Percentiles rank a stretch among this genome's conserved stretches.
phyloP scores from a whole-genome alignment of 35 echinoderm and acorn worm species.

The Nesometra sesokonis region DNA sequence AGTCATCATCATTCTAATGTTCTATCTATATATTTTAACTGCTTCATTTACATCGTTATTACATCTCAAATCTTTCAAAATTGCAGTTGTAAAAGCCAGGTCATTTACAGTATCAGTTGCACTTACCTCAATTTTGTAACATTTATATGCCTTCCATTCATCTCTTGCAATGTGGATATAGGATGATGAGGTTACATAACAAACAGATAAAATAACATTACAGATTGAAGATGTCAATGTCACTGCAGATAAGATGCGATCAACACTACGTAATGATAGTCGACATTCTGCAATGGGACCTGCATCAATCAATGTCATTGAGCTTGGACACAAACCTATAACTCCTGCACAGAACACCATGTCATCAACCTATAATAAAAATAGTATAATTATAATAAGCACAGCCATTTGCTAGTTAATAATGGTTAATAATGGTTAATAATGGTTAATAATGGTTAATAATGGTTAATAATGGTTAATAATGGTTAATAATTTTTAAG shows the following conservation, averaged over 20 bases:
- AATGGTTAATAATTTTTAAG: not conserved
- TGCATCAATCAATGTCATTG: slow-evolving; percentile 64
- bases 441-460: no score
- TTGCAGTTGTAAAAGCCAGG: no score
- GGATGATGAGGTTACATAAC: slow-evolving; percentile 43
- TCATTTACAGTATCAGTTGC: no score
- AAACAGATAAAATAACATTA: slow-evolving; percentile 38
- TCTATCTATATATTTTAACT: no score
- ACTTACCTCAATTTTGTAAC: no score
- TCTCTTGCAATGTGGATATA: slow-evolving; percentile 33
- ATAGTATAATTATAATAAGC: not conserved
- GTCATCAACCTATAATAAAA: slow-evolving; percentile 51
- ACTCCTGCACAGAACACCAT: slow-evolving; percentile 64
- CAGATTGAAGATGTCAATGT: slow-evolving; percentile 9
- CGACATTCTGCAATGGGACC: slow-evolving; percentile 48
- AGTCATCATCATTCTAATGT: no score
- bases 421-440: no score
- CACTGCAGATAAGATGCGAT: slow-evolving; percentile 60
- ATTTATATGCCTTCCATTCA: slow-evolving; percentile 26
- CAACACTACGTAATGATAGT: slow-evolving; percentile 59
- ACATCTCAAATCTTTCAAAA: no score
- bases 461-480: no score
- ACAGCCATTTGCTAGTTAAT: no score
- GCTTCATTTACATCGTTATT: no score
- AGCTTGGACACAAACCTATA: slow-evolving; percentile 72